Base-by-base conservation (phyloP, 2,797 vertebrate species). In the Sebastes ruberrimus region DNA sequence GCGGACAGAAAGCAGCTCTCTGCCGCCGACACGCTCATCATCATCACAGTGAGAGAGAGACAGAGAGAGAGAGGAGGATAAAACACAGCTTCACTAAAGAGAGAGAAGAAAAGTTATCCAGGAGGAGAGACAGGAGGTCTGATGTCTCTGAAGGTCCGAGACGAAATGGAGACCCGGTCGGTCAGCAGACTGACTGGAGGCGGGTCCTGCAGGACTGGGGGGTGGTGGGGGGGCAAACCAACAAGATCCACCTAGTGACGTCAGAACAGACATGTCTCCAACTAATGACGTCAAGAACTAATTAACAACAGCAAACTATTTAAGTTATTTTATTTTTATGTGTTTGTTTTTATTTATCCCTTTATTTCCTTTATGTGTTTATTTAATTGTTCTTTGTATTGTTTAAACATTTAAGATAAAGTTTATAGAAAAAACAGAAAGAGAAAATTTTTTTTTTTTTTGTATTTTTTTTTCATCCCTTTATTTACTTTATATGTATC, bases 1-100 rank as follows among this genome's bases (percentile, higher is more conserved):
- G 97, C 97, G 46, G 98, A 97, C 82, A 97, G 94, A 88, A 99
- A 95, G 83, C 97, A 94, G 61, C 94, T 77, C 30, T 96, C 94
- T 32, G 80, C 87, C 76, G 88, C 84, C 14, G 80, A 83, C 0
- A 71, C 86, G 20, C 92, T 94, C 95, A 95, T 90, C 7, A 16
- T 83, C 10, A 30, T 64, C 35, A 14, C 35, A 35, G 2, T 5
- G 33, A 27, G 71, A 33, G 33, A 32, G 32, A 3, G 5, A 32
- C 30, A 35, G 10, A 35, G 33, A 27, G 71, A 35, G 35, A 33
- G 32, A 3, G 5, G 5, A 14, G 13, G 1, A 33, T 0, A 11
- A n/a, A 61, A 61, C 28, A 46, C 9, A 14, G 3, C 8, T 27
- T 33, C 6, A 64, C 22, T 2, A 8, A 2, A 75, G 14, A 33